Conservation (phyloP, 2,797 vertebrate species). For the Prionace glauca region DNA sequence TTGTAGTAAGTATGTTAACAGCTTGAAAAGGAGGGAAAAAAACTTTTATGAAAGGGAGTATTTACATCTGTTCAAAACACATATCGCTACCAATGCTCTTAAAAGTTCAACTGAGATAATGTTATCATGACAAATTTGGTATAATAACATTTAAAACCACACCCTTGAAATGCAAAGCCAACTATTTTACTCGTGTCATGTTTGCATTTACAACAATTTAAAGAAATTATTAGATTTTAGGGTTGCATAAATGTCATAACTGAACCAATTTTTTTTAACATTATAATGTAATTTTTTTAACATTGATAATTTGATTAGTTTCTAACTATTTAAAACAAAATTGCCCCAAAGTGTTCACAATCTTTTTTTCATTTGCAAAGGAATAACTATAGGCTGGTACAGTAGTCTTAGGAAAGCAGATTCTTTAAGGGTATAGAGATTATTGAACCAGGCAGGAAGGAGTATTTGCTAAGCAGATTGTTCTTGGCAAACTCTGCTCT, state of each 20-base stretch:
- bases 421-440: too few relatives aligned
- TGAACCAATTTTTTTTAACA: not conserved
- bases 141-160: slow-evolving; percentile 19
- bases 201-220: not conserved
- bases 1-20: not conserved
- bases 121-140: not conserved
- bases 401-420: too few relatives aligned
- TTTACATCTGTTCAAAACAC: slow-evolving; percentile 2
- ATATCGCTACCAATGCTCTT: not conserved
- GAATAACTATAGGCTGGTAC: too few relatives aligned
- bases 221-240: not conserved
- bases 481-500: too few relatives aligned
- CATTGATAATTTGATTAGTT: not conserved
- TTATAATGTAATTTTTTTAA: not conserved
- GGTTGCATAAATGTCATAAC: not conserved
- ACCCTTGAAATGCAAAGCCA: not conserved
- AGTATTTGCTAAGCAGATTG: too few relatives aligned
- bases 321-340: too few relatives aligned
- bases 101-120: not conserved
- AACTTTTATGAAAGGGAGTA: not conserved
- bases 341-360: too few relatives aligned
- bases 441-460: too few relatives aligned
- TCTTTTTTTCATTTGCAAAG: too few relatives aligned
- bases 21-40: not conserved
- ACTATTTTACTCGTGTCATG: not conserved